Conservation (phyloP, 2,113 vertebrate species). For the Phalacrocorax carbo region DNA sequence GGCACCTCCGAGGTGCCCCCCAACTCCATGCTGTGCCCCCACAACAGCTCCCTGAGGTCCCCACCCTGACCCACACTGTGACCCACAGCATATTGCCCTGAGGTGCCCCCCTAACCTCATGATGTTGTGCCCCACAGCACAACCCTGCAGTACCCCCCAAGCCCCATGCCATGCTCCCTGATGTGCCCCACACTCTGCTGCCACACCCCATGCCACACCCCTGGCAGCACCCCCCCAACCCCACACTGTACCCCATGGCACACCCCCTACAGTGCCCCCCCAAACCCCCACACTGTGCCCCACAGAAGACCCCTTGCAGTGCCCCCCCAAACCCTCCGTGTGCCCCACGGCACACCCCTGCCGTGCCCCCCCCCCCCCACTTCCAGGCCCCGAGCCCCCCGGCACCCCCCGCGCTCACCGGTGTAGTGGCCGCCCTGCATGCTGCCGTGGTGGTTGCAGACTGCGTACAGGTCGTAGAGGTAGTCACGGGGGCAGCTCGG, state of each 20-base stretch:
- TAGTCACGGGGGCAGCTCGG: slow-evolving; percentile 71
- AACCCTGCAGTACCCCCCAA: too few species aligned
- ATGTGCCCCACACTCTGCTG: too few species aligned
- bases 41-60: background rate
- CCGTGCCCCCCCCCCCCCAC: too few species aligned
- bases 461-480: slow-evolving; percentile 91
- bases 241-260: background rate
- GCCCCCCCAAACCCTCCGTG: fast-evolving
- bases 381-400: background rate
- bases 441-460: slow-evolving; percentile 96
- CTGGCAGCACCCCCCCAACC: too few species aligned
- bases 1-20: background rate
- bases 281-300: too few species aligned
- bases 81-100: background rate
- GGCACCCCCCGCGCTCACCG: slow-evolving; percentile 66
- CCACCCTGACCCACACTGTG: background rate
- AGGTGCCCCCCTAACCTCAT: too few species aligned
- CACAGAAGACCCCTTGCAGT: background rate
- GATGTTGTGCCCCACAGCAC: too few species aligned
- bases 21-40: too few species aligned
- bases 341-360: background rate
- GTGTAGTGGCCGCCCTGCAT: slow-evolving; percentile 98
- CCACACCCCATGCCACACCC: too few species aligned
- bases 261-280: background rate
- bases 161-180: too few species aligned